Percentiles rank a stretch among this genome's conserved stretches.
These are phyloP conservation scores for Scartelaos histophorus DNA, from an alignment of 2,113 vertebrate genomes.

Conservation along the genomic window DNA sequence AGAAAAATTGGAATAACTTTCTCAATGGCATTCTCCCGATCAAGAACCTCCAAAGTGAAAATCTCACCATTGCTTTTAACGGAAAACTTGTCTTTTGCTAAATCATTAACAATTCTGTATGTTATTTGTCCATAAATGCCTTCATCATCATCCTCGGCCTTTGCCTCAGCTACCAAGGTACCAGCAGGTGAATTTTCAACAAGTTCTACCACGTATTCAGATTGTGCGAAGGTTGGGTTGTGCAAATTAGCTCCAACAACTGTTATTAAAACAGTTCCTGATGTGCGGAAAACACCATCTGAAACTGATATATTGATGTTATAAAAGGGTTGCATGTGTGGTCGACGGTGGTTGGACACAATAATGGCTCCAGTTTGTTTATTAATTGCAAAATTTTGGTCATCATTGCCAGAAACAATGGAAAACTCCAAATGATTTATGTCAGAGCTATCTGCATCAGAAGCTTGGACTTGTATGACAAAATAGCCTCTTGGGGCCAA, in stretches of 20 bases:
- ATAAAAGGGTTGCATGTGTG: constrained; percentile 80
- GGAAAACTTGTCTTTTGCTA: constrained; percentile 92
- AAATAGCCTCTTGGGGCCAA: constrained; percentile 88
- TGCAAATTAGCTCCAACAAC: constrained; percentile 91
- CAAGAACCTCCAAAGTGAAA: constrained; percentile 88
- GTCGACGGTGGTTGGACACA: constrained; percentile 85
- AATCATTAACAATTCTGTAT: constrained; percentile 92
- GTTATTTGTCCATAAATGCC: constrained; percentile 84
- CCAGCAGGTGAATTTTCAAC: constrained; percentile 88
- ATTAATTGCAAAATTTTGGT: constrained; percentile 89
- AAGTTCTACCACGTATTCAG: constrained; percentile 91
- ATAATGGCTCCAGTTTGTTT: constrained; percentile 83
- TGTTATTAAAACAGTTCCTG: constrained; percentile 81
- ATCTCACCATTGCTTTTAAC: constrained; percentile 87
- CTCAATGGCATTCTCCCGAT: constrained; percentile 88
- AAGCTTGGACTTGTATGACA: constrained; percentile 88
- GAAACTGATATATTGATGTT: constrained; percentile 89
- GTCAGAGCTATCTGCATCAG: constrained; percentile 88
- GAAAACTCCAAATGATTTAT: constrained; percentile 84
- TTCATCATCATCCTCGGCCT: constrained; percentile 86
- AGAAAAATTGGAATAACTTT: constrained; percentile 91
- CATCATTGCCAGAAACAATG: constrained; percentile 89
- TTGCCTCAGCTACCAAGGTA: constrained; percentile 85
- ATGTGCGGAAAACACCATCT: constrained; percentile 93
- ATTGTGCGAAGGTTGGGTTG: constrained; percentile 87